phyloP scores from a whole-genome alignment of 2,113 vertebrate species.

The Peromyscus polionotus region DNA sequence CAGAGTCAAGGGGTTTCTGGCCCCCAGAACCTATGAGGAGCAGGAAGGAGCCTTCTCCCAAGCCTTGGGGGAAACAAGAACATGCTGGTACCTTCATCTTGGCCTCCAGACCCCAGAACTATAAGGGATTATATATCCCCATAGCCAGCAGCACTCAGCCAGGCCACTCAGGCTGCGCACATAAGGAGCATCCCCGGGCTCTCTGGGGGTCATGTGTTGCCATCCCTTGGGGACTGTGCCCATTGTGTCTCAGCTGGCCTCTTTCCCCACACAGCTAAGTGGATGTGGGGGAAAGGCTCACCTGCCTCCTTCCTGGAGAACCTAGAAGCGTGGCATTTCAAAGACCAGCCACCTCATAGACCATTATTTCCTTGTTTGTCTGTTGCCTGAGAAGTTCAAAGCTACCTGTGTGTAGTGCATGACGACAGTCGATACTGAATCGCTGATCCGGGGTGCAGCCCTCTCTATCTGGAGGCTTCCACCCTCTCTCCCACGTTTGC shows the following conservation, averaged over 20 bases:
- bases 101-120: background rate
- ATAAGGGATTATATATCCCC: accelerated
- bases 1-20: background rate
- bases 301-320: background rate
- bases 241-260: accelerated
- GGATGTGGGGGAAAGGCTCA: accelerated
- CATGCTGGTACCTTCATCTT: background rate
- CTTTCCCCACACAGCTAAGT: background rate
- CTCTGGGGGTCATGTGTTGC: accelerated
- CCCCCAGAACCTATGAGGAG: background rate
- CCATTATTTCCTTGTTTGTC: accelerated
- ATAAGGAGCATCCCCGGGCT: accelerated
- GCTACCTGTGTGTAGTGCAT: background rate
- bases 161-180: background rate
- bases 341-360: background rate
- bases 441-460: accelerated
- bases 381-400: background rate
- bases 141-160: accelerated
- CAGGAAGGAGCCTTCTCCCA: accelerated
- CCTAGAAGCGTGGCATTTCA: background rate
- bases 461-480: background rate
- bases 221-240: accelerated
- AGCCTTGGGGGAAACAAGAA: no score
- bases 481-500: accelerated
- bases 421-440: accelerated